These are phyloP conservation scores for Pheosia gnoma DNA, from an alignment of 2,888 invertebrate genomes.

Conservation along the genomic window DNA sequence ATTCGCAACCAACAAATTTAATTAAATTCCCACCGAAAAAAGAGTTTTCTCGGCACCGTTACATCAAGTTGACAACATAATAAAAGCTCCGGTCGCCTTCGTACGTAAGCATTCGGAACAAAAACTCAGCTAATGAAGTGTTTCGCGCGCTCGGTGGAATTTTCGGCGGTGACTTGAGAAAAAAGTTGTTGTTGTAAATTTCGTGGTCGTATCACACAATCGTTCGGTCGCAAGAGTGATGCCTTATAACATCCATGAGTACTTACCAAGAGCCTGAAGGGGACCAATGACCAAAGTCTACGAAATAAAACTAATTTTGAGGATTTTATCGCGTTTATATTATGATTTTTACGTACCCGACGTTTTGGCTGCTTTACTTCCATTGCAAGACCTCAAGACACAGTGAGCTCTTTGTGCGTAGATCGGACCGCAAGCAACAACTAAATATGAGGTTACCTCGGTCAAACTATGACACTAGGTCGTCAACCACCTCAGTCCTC, in stretches of 20 bases:
- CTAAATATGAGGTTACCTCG: too few relatives aligned
- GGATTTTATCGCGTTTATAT: too few relatives aligned
- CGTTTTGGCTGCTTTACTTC: too few relatives aligned
- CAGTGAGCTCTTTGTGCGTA: too few relatives aligned
- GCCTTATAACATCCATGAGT: not conserved
- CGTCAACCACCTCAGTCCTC: too few relatives aligned
- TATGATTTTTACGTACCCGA: too few relatives aligned
- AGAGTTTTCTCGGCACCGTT: constrained; percentile 12
- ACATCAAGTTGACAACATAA: constrained; percentile 36
- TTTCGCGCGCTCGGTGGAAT: constrained; percentile 5
- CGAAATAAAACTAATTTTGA: too few relatives aligned
- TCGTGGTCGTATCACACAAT: not conserved
- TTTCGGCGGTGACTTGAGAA: constrained; percentile 1
- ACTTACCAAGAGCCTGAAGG: too few relatives aligned
- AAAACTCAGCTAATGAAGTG: constrained; percentile 42
- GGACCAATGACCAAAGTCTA: too few relatives aligned
- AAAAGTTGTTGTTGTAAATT: constrained; percentile 2
- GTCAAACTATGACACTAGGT: too few relatives aligned
- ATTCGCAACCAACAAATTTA: not conserved
- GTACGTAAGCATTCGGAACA: constrained; percentile 19
- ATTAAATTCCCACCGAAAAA: constrained; percentile 3
- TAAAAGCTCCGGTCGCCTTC: constrained; percentile 16
- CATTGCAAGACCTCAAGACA: too few relatives aligned
- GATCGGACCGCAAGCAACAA: too few relatives aligned
- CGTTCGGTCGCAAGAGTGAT: not conserved